These are phyloP conservation scores for Pocillopora damicornis DNA, from an alignment of 64 coral and sea anemone species.

Conservation along the genomic window DNA sequence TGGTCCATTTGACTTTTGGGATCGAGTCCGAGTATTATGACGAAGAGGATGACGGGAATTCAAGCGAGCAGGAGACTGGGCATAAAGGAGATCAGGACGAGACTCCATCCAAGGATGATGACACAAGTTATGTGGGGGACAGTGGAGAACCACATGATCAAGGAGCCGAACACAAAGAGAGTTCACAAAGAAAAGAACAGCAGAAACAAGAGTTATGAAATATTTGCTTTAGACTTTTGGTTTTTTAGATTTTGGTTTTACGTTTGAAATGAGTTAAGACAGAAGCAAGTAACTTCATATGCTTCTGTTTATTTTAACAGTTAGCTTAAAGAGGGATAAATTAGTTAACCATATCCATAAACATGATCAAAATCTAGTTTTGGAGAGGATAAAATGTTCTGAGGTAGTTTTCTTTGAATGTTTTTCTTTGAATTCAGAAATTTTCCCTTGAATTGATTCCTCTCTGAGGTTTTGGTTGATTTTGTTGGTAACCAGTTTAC, in stretches of 20 bases:
- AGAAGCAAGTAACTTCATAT: too few species aligned
- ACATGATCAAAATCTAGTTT: too few species aligned
- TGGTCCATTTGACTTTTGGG: slow-evolving; percentile 50
- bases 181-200: not conserved
- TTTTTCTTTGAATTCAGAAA: too few species aligned
- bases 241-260: not conserved
- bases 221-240: not conserved
- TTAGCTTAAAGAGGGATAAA: too few species aligned
- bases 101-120: not conserved
- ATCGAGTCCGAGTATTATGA: slow-evolving; percentile 6
- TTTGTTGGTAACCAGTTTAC: too few species aligned
- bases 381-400: too few species aligned
- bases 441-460: too few species aligned
- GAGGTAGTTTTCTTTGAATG: too few species aligned
- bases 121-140: not conserved
- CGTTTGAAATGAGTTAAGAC: too few species aligned
- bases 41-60: slow-evolving; percentile 12
- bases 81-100: not conserved
- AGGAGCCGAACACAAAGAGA: not conserved
- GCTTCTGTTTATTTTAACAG: too few species aligned
- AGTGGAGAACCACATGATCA: not conserved
- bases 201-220: slow-evolving; percentile 23
- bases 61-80: not conserved
- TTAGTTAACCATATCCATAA: too few species aligned
- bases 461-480: too few species aligned